Base-by-base conservation (phyloP, 1,140 invertebrate species). In the Nymphalis io region DNA sequence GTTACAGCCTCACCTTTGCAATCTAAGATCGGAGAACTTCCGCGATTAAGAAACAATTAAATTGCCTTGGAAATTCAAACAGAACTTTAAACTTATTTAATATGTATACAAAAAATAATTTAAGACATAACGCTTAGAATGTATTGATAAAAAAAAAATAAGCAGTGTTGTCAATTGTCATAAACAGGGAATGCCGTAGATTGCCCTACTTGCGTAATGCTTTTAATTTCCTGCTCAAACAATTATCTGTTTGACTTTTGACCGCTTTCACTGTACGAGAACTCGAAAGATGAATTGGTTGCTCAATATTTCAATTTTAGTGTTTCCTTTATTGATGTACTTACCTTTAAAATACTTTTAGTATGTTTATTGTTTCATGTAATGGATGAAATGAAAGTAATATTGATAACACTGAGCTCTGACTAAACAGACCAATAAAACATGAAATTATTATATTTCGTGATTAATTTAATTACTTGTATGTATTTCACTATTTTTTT, bases 221-320 rank as follows among this genome's bases (percentile, higher is more conserved):
- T 77, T 85, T 82, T 89, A 91, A 91, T 91, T 90, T 91, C 88
- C 87, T 89, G 87, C 75, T 80, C 84, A 75, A 87, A 83, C 89
- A 91, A 90, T 91, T 91, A 91, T 89, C 88, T 90, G 80, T 77
- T 89, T 91, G 86, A 91, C 89, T 83, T 91, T 84, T 91, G 89
- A 91, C 88, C 89, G 85, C 85, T 91, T 89, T 91, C 87, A 88
- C 81, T 79, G 74, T 12, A 18, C 46, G 18, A 20, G 44, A n/a
- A 18, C 10, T 16, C 67, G 76, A 73, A 80, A 78, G 81, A 79
- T 74, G 75, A 73, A 64, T 79, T 61, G 21, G 53, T 66, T 66
- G 51, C 64, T 59, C 23, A 57, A 60, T 53, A 62, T 40, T 38
- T 44, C 53, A 21, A 33, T 21, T 59, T 42, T 44, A 58, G 20